Conservation (phyloP, 2,888 invertebrate species). For the Tromatobia lineatoria region DNA sequence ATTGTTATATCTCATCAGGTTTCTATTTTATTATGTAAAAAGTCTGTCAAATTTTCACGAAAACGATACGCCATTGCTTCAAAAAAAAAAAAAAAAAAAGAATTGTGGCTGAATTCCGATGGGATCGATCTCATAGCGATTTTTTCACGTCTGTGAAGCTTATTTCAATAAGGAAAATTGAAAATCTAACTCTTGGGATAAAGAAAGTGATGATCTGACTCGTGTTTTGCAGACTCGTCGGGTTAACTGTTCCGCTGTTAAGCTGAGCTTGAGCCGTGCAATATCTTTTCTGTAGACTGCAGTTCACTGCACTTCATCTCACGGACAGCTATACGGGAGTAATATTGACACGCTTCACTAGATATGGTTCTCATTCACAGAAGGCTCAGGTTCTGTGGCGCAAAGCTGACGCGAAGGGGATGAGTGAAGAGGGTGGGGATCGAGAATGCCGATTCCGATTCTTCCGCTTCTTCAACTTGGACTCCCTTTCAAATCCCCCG, state of each 20-base stretch:
- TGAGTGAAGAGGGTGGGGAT: conserved; percentile 11
- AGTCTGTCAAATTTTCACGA: too few species aligned
- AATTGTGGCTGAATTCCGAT: too few species aligned
- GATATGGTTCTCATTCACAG: conserved; percentile 55
- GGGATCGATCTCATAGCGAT: too few species aligned
- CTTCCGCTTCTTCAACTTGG: conserved; percentile 42
- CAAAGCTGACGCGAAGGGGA: conserved; percentile 28
- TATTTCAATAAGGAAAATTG: not conserved
- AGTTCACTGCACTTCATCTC: conserved; percentile 27
- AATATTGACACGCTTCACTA: conserved; percentile 59
- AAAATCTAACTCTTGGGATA: not conserved
- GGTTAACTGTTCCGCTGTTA: conserved; percentile 5
- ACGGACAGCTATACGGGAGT: conserved; percentile 30
- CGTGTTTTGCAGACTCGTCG: conserved; percentile 6
- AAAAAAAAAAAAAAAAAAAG: too few species aligned
- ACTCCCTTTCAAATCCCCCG: conserved; percentile 18
- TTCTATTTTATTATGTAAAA: too few species aligned
- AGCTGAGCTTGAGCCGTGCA: conserved; percentile 12
- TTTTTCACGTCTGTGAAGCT: not conserved
- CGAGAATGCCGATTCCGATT: conserved; percentile 38
- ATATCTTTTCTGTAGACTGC: conserved; percentile 30
- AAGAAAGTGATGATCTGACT: conserved; percentile 2
- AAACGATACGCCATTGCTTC: too few species aligned
- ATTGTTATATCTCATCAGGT: too few species aligned
- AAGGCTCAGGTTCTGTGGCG: conserved; percentile 28